Base-by-base conservation (phyloP, 2,888 invertebrate species). In the Cosmorhoe ocellata region DNA sequence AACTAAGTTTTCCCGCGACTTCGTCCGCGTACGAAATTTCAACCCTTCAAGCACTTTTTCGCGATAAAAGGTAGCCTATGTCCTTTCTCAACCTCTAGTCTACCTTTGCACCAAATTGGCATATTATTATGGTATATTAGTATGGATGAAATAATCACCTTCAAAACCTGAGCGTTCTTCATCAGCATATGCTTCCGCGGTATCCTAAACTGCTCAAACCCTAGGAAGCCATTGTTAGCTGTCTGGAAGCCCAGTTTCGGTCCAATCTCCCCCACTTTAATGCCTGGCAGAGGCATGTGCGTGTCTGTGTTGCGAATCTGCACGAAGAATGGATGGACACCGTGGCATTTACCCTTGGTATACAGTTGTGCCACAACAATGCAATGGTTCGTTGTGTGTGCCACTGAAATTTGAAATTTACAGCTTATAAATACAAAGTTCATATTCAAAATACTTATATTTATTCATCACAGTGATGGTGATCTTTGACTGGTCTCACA, bases 191-290 rank as follows among this genome's bases (percentile, higher is more conserved):
- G 91, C n/a, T 91, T 92, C 38, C 97, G 91, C 0, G 98, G 98
- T 71, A 98, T 95, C 58, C 97, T 92, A 12, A 95, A 94, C 64
- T 96, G 92, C 38, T 96, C 92, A 53, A 98, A 94, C 0, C 95
- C 95, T 44, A 98, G 89, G 79, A 95, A 98, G 0, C 98, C 98
- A 81, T 98, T 98, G 73, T 98, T 98, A 1, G 95, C 94, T 0
- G 93, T 92, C 67, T 96, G 95, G 93, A 97, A 96, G 12, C 97
- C 98, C 45, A 98, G 86, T 76, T 98, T 98, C 0, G 95, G 94
- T 1, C 98, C 98, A 62, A 98, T 98, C 84, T 98, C 98, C 1
- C 98, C 98, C 53, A 98, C 93, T 76, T 94, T 95, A 52, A 98
- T 93, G 75, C 97, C 97, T 8, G 93, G 93, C 69, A 98, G 69